Base-by-base conservation (phyloP, 2,888 invertebrate genomes). In the Yponomeuta cagnagella region DNA sequence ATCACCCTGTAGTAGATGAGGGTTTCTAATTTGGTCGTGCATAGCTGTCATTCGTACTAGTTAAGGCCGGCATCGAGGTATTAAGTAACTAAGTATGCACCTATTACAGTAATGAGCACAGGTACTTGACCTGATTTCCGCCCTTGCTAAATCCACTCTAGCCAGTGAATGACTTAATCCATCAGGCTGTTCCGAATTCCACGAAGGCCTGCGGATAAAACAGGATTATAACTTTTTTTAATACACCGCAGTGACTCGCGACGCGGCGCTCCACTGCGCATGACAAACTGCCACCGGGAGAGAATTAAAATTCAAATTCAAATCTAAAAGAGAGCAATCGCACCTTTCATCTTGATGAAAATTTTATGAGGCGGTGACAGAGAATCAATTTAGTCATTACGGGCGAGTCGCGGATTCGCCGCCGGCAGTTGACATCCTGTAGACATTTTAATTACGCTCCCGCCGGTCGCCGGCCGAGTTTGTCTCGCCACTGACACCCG, bases 371-470 rank as follows among this genome's bases (percentile, higher is more conserved):
- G 76, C 78, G 79, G 73, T 79, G 80, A 84, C 82, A 80, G 80
- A 78, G 82, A 90, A 88, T 90, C 89, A 89, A 88, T 90, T 90
- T 88, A 87, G 84, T 86, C 79, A 85, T 86, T 84, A 86, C 77
- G 77, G 78, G 80, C 76, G 81, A 83, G 81, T 81, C 78, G 80
- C 76, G 78, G 77, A 78, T 79, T 77, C 78, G 80, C 77, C 75
- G 77, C 75, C 77, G 75, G 79, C 81, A 83, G 85, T 85, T 89
- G 89, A 87, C 88, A 83, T 80, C 84, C 79, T 80, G 77, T 79
- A 83, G 90, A 90, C 90, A 85, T 90, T 91, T 91, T 91, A 91
- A 92, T 92, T 91, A 91, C 86, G 82, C 87, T 15, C 85, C 88
- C 90, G 90, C 88, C 89, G 78, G 81, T 75, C 77, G 79, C 80